Conservation (phyloP, 1,140 invertebrate species). For the Caenorhabditis inopinata region DNA sequence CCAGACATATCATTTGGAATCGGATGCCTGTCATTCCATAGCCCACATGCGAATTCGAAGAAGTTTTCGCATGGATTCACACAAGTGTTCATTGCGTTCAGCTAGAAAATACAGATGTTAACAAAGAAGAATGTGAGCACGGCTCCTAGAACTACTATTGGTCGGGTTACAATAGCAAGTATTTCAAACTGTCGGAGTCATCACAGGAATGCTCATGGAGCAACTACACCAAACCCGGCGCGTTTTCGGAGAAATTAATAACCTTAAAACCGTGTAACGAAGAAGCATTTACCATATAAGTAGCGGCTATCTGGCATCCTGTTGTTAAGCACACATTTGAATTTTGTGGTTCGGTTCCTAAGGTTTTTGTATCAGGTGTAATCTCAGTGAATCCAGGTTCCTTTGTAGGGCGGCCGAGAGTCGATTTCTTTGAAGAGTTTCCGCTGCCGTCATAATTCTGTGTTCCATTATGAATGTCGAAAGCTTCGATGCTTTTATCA, state of each 20-base stretch:
- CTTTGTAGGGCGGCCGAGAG: background rate
- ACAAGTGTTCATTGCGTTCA: conserved; percentile 74
- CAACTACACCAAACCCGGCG: too few species aligned
- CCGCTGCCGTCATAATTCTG: background rate
- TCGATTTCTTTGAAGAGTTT: background rate
- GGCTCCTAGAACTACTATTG: background rate
- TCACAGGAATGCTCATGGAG: too few species aligned
- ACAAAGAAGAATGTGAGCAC: background rate
- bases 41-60: conserved; percentile 73
- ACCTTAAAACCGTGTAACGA: background rate
- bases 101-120: background rate
- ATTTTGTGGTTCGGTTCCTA: background rate
- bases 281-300: conserved; percentile 43
- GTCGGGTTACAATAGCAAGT: too few species aligned
- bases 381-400: background rate
- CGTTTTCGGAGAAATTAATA: too few species aligned
- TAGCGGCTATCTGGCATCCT: conserved; percentile 50
- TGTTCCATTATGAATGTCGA: background rate
- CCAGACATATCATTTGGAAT: conserved; percentile 73
- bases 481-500: background rate
- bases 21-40: conserved; percentile 86
- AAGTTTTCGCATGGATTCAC: conserved; percentile 76
- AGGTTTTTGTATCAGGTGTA: background rate
- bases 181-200: too few species aligned
- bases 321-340: conserved; percentile 45